Evolutionary conservation across 2,888 invertebrate species (phyloP).

Genomic region (Nephrotoma guestfalica): DNA sequence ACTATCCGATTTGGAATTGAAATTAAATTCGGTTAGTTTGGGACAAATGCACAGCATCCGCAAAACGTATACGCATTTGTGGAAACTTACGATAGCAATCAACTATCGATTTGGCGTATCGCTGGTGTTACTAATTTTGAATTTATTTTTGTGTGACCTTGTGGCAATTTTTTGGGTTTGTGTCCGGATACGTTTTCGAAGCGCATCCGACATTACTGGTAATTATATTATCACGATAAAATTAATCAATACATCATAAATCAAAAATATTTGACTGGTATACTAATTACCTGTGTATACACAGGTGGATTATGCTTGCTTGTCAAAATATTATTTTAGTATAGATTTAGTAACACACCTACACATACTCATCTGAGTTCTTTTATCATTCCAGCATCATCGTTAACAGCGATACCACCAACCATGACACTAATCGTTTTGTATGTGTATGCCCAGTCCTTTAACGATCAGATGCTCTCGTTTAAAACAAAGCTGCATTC

Average conservation of each 20-base stretch:
- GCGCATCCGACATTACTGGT: neutral
- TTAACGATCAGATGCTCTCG: neutral
- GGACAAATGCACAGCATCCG: neutral
- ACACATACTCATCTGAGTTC: neutral
- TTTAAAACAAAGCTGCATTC: neutral
- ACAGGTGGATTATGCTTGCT: neutral
- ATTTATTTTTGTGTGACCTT: neutral
- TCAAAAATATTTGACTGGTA: neutral
- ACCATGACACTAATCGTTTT: neutral
- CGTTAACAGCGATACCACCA: neutral
- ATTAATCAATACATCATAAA: neutral
- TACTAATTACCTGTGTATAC: neutral
- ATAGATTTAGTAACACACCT: too few relatives aligned
- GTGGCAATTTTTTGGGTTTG: neutral
- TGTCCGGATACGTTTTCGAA: neutral
- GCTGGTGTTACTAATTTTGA: neutral
- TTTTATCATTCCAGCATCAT: neutral
- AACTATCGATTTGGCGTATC: neutral
- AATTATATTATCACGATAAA: neutral
- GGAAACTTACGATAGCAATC: neutral
- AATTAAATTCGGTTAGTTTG: neutral
- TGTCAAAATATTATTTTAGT: too few relatives aligned
- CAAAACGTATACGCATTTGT: neutral
- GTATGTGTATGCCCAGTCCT: neutral
- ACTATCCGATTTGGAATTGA: neutral